Base-by-base conservation (phyloP, 2,113 vertebrate species). In the Alouatta palliata region DNA sequence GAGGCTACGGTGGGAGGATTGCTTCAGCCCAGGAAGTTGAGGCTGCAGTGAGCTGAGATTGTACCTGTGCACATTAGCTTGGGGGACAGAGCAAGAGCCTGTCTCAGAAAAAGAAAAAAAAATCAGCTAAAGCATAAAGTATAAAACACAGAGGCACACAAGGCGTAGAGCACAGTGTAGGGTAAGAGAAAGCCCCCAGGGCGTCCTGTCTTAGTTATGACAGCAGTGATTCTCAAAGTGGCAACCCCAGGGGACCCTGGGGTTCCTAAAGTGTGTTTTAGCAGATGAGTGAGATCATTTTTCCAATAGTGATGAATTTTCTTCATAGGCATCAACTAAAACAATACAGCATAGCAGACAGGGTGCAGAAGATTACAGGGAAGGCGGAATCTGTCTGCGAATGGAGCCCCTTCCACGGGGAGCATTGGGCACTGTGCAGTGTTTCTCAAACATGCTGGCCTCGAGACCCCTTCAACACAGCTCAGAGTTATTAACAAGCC, bases 371-470 rank as follows among this genome's bases (percentile, higher is more conserved):
- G 8, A 17, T 17, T 30, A 4, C 19, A 12, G 16, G 13, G 9
- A 71, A 37, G 14, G 10, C 30, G 10, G 35, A 21, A 8, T 25
- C 35, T 49, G 13, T 4, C 0, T 52, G 35, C 14, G 2, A 37
- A 3, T 30, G 47, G 6, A 40, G 23, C 1, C n/a, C 6, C 66
- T 12, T 54, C 47, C 35, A 20, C 1, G 47, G 40, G 17, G n/a
- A 40, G 27, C 6, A 0, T 30, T 19, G n/a, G 19, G 30, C 43
- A 5, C 6, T 7, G 40, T 4, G 3, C 27, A 13, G 17, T 4
- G 6, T 12, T 47, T 23, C 2, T 32, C 64, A 47, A 35, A 49
- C 66, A 75, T 43, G n/a, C 25, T 27, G 71, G 23, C 37, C 8
- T 43, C 10, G 6, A 23, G 40, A 75, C 11, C 10, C 40, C 71